Evolutionary conservation across 35 echinoderm and acorn worm species (phyloP).

Genomic region (Anneissia japonica): DNA sequence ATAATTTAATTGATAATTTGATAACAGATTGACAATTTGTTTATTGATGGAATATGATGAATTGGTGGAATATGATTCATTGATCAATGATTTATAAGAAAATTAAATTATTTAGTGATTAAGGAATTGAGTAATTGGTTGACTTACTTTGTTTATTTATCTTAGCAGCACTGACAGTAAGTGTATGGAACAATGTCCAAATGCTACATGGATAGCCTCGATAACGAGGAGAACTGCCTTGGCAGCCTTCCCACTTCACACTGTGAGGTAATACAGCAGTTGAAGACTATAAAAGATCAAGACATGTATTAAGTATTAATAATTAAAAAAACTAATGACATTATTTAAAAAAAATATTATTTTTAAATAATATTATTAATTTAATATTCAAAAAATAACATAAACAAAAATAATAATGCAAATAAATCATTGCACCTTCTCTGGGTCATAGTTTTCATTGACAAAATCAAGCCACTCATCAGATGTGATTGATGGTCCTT

Average conservation of each 20-base stretch:
- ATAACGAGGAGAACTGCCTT: slow-evolving; percentile 46
- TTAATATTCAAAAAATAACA: background rate
- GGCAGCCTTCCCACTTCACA: slow-evolving; percentile 65
- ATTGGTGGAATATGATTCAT: too few species aligned
- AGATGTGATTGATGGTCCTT: slow-evolving; percentile 6
- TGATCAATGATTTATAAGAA: too few species aligned
- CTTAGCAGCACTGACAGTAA: slow-evolving; percentile 70
- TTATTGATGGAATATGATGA: too few species aligned
- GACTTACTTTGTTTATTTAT: slow-evolving; percentile 25
- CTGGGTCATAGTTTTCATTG: slow-evolving; percentile 30
- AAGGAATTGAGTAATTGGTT: too few species aligned
- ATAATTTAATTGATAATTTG: too few species aligned
- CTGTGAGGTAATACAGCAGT: slow-evolving; percentile 2
- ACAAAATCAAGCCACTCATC: slow-evolving; percentile 39
- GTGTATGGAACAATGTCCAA: slow-evolving; percentile 79
- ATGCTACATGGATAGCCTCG: slow-evolving; percentile 82
- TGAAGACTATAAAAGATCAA: slow-evolving; percentile 11
- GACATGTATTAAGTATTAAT: background rate
- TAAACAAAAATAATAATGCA: too few species aligned
- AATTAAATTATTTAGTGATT: too few species aligned
- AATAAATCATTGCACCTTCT: too few species aligned
- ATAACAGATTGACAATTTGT: too few species aligned
- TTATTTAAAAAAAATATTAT: background rate
- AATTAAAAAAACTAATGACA: background rate
- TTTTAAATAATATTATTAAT: background rate